Evolutionary conservation across 2,113 vertebrate species (phyloP).

Genomic region (Ophiodon elongatus): DNA sequence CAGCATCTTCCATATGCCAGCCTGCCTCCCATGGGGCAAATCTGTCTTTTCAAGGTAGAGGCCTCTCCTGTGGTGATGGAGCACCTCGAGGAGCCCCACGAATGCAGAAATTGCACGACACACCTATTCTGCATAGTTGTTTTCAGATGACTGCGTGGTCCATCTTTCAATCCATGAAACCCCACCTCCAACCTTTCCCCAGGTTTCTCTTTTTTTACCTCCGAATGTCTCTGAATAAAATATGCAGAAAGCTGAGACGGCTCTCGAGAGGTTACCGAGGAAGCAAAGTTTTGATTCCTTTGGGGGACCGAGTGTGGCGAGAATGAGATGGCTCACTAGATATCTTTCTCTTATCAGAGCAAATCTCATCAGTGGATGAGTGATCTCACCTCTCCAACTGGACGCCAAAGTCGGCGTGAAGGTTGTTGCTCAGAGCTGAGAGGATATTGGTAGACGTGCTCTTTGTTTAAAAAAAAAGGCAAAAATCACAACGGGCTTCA

Average conservation of each 20-base stretch:
- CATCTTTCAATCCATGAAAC: slow-evolving; percentile 38
- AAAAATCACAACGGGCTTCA: slow-evolving; percentile 7
- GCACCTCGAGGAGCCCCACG: slow-evolving; percentile 34
- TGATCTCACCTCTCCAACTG: slow-evolving; percentile 41
- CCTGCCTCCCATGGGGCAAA: slow-evolving; percentile 48
- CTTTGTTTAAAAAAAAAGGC: not conserved
- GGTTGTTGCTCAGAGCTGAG: slow-evolving; percentile 33
- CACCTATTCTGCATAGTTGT: slow-evolving; percentile 39
- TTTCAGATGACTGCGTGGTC: slow-evolving; percentile 38
- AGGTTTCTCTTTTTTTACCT: slow-evolving; percentile 14
- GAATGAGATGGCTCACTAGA: slow-evolving; percentile 39
- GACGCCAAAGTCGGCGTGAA: slow-evolving; percentile 57
- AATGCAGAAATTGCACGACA: slow-evolving; percentile 45
- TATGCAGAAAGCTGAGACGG: slow-evolving; percentile 38
- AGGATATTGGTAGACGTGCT: not conserved
- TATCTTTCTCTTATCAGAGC: slow-evolving; percentile 44
- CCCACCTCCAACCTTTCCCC: not conserved
- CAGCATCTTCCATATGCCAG: slow-evolving; percentile 38
- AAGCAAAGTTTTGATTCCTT: slow-evolving; percentile 27
- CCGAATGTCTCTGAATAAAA: slow-evolving; percentile 39
- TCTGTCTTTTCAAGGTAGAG: slow-evolving; percentile 64
- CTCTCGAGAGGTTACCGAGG: slow-evolving; percentile 17
- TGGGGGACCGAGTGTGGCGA: slow-evolving; percentile 15
- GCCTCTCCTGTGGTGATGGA: slow-evolving; percentile 47
- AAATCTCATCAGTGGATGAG: slow-evolving; percentile 47